Evolutionary conservation across 1,140 invertebrate species (phyloP).

Genomic region (Schlechtendalia chinensis): DNA sequence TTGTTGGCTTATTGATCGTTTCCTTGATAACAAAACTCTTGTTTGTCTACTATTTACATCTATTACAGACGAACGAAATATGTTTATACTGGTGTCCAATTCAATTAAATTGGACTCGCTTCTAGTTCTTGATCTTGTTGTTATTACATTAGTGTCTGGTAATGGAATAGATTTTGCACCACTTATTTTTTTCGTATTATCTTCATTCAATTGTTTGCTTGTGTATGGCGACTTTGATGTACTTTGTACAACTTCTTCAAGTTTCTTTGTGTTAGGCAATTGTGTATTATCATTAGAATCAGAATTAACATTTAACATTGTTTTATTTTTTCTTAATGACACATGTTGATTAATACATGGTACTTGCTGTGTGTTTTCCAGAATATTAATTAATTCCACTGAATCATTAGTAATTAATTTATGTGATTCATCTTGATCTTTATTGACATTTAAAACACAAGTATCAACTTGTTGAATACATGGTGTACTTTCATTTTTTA

Average conservation of each 20-base stretch:
- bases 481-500: background rate
- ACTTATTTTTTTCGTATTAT: too few relatives aligned
- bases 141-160: background rate
- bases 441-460: background rate
- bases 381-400: background rate
- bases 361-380: too few relatives aligned
- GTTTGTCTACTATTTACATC: constrained; percentile 19
- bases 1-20: constrained; percentile 7
- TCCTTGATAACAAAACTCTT: constrained; percentile 17
- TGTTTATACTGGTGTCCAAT: background rate
- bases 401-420: background rate
- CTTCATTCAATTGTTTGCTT: background rate
- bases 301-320: too few relatives aligned
- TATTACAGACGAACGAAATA: constrained; percentile 11
- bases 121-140: background rate
- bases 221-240: background rate
- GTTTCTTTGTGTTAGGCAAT: too few relatives aligned
- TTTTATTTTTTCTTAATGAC: too few relatives aligned
- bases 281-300: too few relatives aligned
- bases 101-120: background rate
- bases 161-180: background rate
- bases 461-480: background rate
- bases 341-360: too few relatives aligned
- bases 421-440: background rate
- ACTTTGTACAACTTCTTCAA: background rate